phyloP scores from a whole-genome alignment of 2,888 invertebrate genomes.

The Drosophila austrosaltans region DNA sequence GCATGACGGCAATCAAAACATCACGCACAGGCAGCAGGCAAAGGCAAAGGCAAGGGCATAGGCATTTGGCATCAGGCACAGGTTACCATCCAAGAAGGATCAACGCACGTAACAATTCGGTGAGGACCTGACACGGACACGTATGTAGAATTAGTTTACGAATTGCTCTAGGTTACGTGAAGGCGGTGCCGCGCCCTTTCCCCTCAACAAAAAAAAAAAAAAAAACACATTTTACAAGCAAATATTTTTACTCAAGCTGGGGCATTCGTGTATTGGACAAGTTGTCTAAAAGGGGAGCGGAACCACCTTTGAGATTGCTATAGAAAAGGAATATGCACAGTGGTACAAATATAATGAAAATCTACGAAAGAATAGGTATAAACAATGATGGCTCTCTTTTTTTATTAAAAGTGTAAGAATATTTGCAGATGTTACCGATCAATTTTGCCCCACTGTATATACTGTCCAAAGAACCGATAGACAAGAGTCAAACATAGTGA shows the following conservation, averaged over 20 bases:
- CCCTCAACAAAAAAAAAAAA: too few relatives aligned
- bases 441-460: slow-evolving; percentile 50
- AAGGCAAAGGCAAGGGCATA: slow-evolving; percentile 18
- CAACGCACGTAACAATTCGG: slow-evolving; percentile 52
- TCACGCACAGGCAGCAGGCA: slow-evolving; percentile 64
- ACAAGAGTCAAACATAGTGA: slow-evolving; percentile 29
- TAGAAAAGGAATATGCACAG: slow-evolving; percentile 3
- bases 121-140: slow-evolving; percentile 73
- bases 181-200: slow-evolving; percentile 22
- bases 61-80: slow-evolving; percentile 24
- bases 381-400: too few relatives aligned
- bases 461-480: slow-evolving; percentile 26
- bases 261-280: slow-evolving; percentile 5
- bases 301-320: not conserved
- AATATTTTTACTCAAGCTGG: slow-evolving; percentile 51
- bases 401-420: too few relatives aligned
- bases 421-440: too few relatives aligned
- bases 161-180: slow-evolving; percentile 78
- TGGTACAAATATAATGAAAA: not conserved
- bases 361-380: too few relatives aligned
- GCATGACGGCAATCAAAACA: slow-evolving; percentile 73
- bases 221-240: slow-evolving; percentile 72
- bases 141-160: slow-evolving; percentile 79
- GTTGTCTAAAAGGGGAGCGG: slow-evolving; percentile 16
- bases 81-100: slow-evolving; percentile 17